Evolutionary conservation across 2,888 invertebrate genomes (phyloP).

Genomic region (Luperina testacea): DNA sequence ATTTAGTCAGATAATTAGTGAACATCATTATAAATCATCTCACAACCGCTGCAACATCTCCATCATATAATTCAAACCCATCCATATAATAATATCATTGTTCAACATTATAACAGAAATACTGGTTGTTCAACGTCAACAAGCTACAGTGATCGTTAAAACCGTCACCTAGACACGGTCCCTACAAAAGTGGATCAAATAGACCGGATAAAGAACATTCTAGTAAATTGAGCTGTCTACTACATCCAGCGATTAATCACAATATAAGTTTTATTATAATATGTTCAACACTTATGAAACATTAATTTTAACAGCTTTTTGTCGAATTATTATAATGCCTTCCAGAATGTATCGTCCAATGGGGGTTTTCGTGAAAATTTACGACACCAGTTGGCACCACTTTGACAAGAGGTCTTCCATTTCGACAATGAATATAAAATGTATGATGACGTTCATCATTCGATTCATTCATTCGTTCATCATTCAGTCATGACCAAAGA

Average conservation of each 20-base stretch:
- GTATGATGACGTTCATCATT: too few relatives aligned
- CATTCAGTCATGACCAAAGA: too few relatives aligned
- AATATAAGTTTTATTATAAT: constrained; percentile 61
- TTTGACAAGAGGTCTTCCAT: too few relatives aligned
- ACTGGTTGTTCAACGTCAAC: constrained; percentile 71
- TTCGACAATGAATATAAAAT: too few relatives aligned
- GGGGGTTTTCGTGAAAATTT: too few relatives aligned
- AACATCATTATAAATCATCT: constrained; percentile 89
- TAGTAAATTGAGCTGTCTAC: constrained; percentile 75
- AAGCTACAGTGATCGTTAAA: constrained; percentile 61
- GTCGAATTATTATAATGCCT: constrained; percentile 9
- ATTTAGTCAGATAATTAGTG: constrained; percentile 89
- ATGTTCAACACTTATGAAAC: constrained; percentile 61
- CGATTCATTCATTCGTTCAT: too few relatives aligned
- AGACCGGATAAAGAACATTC: constrained; percentile 51
- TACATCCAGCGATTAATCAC: constrained; percentile 58
- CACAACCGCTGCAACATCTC: constrained; percentile 89
- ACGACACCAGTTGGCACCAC: too few relatives aligned
- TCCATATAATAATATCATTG: constrained; percentile 83
- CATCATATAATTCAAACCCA: constrained; percentile 83
- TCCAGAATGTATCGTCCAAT: constrained; percentile 30
- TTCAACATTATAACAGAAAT: constrained; percentile 82
- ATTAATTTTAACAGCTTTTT: constrained; percentile 46
- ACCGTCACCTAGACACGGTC: constrained; percentile 35
- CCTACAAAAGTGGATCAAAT: constrained; percentile 52